These are phyloP conservation scores for Drosophila sproati DNA, from an alignment of 1,140 invertebrate genomes.

Conservation along the genomic window DNA sequence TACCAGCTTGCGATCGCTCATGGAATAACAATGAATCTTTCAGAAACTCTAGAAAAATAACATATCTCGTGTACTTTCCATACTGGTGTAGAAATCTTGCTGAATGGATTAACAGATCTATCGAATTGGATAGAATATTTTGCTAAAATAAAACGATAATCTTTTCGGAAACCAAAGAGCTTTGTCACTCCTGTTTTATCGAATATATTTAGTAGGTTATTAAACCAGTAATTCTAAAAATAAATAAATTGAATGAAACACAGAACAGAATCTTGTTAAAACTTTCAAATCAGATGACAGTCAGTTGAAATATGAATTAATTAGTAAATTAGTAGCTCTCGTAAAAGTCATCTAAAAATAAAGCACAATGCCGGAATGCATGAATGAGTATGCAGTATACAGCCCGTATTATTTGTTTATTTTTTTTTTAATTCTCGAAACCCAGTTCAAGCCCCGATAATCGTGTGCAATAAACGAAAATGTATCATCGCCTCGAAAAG, in stretches of 20 bases:
- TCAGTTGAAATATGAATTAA: too few relatives aligned
- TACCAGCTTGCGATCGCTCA: background rate
- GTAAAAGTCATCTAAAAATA: constrained; percentile 21
- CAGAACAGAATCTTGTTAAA: too few relatives aligned
- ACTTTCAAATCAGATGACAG: too few relatives aligned
- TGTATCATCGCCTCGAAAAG: constrained; percentile 61
- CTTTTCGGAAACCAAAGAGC: too few relatives aligned
- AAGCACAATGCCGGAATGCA: constrained; percentile 11
- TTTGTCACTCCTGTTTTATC: too few relatives aligned
- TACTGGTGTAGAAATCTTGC: background rate
- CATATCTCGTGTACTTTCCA: background rate
- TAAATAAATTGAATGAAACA: too few relatives aligned
- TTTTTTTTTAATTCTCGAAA: constrained; percentile 17
- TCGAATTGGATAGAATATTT: too few relatives aligned
- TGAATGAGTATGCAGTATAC: constrained; percentile 8
- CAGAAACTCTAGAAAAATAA: background rate
- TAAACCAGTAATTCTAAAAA: too few relatives aligned
- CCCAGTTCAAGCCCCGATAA: constrained; percentile 31
- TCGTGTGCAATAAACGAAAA: constrained; percentile 33
- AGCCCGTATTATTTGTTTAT: background rate
- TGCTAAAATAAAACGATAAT: too few relatives aligned
- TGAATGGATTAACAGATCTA: background rate
- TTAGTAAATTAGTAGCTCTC: too few relatives aligned
- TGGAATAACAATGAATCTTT: constrained; percentile 31
- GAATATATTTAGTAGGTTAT: too few relatives aligned